Evolutionary conservation across 2,113 vertebrate genomes (phyloP).

Genomic region (Menidia beryllina): DNA sequence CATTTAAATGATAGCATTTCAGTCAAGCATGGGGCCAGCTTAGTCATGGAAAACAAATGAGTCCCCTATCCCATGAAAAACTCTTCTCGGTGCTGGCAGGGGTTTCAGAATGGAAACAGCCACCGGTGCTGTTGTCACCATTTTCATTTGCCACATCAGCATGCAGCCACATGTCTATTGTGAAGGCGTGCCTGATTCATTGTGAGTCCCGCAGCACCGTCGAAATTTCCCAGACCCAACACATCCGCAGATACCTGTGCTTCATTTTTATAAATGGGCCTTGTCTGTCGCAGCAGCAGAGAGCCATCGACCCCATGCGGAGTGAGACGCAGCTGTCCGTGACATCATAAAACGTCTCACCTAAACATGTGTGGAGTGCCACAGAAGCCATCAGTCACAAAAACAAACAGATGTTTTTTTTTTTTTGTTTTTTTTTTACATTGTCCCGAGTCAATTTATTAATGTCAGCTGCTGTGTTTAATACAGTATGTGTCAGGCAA

Average conservation of each 20-base stretch:
- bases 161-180: conserved; percentile 56
- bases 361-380: conserved; percentile 39
- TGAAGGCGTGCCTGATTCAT: conserved; percentile 40
- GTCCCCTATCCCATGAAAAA: conserved; percentile 58
- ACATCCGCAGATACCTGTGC: conserved; percentile 45
- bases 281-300: conserved; percentile 52
- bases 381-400: conserved; percentile 54
- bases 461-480: conserved; percentile 67
- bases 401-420: conserved; percentile 69
- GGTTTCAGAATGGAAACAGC: conserved; percentile 51
- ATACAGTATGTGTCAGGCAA: conserved; percentile 65
- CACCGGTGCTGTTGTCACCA: conserved; percentile 43
- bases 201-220: conserved; percentile 45
- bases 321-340: conserved; percentile 37
- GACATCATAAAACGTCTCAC: conserved; percentile 67
- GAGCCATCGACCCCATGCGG: conserved; percentile 50
- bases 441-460: conserved; percentile 71
- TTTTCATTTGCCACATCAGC: conserved; percentile 63
- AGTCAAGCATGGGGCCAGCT: conserved; percentile 62
- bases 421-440: conserved; percentile 62
- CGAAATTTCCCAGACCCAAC: conserved; percentile 49
- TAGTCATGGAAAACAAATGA: conserved; percentile 75
- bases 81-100: conserved; percentile 47
- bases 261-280: conserved; percentile 71
- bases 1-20: conserved; percentile 75